Evolutionary conservation across 2,888 invertebrate species (phyloP), one percentile per base, ranked within the genome.

Genomic region (Neoscelio sp.): DNA sequence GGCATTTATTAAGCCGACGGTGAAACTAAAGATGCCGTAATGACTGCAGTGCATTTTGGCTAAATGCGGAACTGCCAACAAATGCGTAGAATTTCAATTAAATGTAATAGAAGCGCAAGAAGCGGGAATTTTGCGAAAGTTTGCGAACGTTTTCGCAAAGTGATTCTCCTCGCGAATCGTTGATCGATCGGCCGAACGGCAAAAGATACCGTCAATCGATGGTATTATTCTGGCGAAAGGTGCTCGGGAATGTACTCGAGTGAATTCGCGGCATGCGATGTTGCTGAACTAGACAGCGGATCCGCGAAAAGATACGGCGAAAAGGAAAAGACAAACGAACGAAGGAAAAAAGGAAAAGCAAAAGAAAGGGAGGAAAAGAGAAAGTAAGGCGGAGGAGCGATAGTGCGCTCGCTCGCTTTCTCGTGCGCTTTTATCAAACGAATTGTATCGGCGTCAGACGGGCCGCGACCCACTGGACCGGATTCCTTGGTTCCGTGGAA

Each of bases 391-490:
- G 62, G 54, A 33, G 46, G 35, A 56, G 6, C 58, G 50, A 56
- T 52, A 30, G 50, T 12, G 26, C 0, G 13, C 64, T 6, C 64
- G 82, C 60, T 67, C 68, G 48, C 20, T 28, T 20, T 46, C 33
- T 80, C 80, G 10, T 70, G 70, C 77, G 82, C 81, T 84, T 86
- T 85, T 83, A 85, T 84, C 83, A 78, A 78, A 74, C 81, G 83
- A 84, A 86, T 87, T 85, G 84, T 85, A 87, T 87, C 86, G 85
- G 82, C 86, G 82, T 86, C 84, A 83, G 83, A 86, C 84, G 85
- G 85, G 86, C 85, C 74, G 74, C 79, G 73, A 80, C 78, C 80
- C 80, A 77, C 80, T 71, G 80, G 82, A 74, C 76, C 71, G 85
- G 83, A 85, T 88, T 85, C 82, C 82, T 81, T 80, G 81, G 60